phyloP scores from a whole-genome alignment of 2,113 vertebrate genomes.

The Grammatotria lemairii region DNA sequence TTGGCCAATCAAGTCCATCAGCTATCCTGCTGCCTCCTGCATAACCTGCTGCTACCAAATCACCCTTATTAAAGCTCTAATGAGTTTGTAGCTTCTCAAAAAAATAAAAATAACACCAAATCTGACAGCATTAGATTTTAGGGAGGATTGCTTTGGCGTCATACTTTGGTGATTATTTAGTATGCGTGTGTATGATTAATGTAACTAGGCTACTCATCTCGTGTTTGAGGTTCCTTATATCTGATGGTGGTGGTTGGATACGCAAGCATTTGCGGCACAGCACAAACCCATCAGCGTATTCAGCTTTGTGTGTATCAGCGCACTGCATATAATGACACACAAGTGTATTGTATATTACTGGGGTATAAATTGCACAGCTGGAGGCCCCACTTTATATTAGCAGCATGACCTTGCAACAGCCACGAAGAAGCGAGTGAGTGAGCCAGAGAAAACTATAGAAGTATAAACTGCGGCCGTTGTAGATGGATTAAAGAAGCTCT shows the following conservation, averaged over 20 bases:
- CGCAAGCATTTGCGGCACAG: neutral
- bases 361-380: neutral
- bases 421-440: neutral
- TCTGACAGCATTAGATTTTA: neutral
- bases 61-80: neutral
- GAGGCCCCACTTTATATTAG: neutral
- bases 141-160: neutral
- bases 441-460: neutral
- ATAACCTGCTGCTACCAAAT: neutral
- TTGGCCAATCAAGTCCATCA: neutral
- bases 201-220: neutral
- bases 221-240: neutral
- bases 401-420: neutral
- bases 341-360: neutral
- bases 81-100: neutral
- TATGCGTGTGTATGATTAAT: neutral
- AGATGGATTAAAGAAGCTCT: neutral
- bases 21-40: neutral
- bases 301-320: neutral
- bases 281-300: neutral
- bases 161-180: neutral
- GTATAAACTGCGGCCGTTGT: neutral
- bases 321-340: neutral
- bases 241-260: neutral
- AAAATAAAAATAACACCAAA: neutral